phyloP scores from a whole-genome alignment of 2,113 vertebrate genomes.

The Nycticryphes semicollaris region DNA sequence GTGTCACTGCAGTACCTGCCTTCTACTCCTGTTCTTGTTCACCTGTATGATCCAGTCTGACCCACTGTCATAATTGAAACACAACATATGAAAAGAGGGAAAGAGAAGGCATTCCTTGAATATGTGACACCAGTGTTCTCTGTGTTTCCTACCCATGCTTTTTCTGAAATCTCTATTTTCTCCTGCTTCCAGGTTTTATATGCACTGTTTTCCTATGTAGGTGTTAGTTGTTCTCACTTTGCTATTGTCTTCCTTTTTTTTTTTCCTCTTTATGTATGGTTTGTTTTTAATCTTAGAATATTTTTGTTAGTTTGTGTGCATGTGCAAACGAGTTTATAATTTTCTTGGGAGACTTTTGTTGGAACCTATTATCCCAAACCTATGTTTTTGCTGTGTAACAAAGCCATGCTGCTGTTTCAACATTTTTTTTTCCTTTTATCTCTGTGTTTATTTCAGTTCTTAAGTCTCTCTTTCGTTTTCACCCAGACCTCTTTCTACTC shows the following conservation, averaged over 20 bases:
- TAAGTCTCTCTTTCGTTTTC: neutral
- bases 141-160: neutral
- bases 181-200: neutral
- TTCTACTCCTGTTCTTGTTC: neutral
- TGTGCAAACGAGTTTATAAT: neutral
- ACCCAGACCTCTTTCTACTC: neutral
- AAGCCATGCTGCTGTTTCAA: neutral
- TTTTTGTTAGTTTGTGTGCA: neutral
- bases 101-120: neutral
- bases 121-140: neutral
- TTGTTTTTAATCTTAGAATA: neutral
- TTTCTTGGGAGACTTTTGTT: neutral
- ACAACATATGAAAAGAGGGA: neutral
- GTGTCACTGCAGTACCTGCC: neutral
- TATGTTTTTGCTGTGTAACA: neutral
- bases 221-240: neutral
- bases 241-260: neutral
- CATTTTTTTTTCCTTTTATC: neutral
- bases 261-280: neutral
- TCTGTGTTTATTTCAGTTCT: neutral
- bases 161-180: neutral
- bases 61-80: neutral
- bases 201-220: fast-evolving
- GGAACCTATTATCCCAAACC: neutral
- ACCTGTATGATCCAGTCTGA: neutral